These are phyloP conservation scores for Ramphastos sulfuratus DNA, from an alignment of 2,113 vertebrate genomes.

Conservation along the genomic window DNA sequence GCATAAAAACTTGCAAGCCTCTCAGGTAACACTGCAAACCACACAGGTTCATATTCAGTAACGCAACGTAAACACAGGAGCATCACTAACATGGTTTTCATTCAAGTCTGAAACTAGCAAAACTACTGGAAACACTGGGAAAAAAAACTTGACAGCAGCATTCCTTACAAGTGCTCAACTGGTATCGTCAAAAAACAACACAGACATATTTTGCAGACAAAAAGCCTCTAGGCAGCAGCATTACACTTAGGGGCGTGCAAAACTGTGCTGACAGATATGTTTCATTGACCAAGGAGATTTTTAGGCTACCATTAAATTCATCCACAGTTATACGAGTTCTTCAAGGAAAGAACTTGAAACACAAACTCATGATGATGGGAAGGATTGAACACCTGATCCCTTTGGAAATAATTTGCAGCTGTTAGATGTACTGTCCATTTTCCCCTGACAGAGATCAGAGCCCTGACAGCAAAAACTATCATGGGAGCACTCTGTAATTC, in stretches of 20 bases:
- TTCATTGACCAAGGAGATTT: neutral
- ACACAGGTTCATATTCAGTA: neutral
- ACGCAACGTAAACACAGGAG: neutral
- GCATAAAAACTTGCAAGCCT: neutral
- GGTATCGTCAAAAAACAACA: neutral
- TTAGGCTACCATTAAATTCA: neutral
- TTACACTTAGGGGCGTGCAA: neutral
- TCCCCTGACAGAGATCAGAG: neutral
- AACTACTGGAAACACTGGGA: neutral
- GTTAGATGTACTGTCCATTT: neutral
- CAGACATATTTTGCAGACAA: neutral
- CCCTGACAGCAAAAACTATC: neutral
- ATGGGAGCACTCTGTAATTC: neutral
- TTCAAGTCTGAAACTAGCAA: neutral
- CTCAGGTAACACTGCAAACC: neutral
- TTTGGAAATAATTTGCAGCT: neutral
- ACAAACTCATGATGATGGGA: neutral
- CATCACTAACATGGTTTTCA: neutral
- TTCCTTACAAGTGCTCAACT: neutral
- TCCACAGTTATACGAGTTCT: neutral
- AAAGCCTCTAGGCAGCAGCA: neutral
- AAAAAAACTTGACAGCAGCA: neutral
- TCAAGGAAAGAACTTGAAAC: neutral
- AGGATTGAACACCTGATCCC: neutral
- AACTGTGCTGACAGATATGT: neutral